A percentile compares a stretch with the other conserved stretches of the same genome.
Evolutionary conservation across 1,140 invertebrate species (phyloP).

Genomic region (Drosophila fuyamai): DNA sequence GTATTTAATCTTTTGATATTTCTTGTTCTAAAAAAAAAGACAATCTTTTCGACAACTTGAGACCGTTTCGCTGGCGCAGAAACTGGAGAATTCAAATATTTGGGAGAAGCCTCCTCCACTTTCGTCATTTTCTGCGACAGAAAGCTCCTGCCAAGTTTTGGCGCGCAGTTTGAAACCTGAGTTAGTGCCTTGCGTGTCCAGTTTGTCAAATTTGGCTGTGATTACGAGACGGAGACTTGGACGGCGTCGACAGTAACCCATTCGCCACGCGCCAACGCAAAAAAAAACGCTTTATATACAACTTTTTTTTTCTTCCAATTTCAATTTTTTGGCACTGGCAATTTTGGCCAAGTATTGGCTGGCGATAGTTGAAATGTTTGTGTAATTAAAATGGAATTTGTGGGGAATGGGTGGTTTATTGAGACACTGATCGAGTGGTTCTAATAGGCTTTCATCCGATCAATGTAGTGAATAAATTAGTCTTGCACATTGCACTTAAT

Average conservation of each 20-base stretch:
- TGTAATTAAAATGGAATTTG: conserved; percentile 29
- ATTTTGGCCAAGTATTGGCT: conserved; percentile 30
- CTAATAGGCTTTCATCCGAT: conserved; percentile 12
- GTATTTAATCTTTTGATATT: neutral
- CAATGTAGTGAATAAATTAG: neutral
- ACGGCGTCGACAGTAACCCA: conserved; percentile 19
- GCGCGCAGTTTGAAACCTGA: conserved; percentile 57
- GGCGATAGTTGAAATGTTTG: conserved; percentile 23
- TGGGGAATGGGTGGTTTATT: conserved; percentile 11
- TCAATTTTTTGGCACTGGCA: conserved; percentile 5
- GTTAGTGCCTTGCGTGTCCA: conserved; percentile 49
- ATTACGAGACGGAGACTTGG: conserved; percentile 35
- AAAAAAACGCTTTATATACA: conserved; percentile 22
- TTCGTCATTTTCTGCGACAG: conserved; percentile 31
- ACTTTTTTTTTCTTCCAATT: conserved; percentile 4
- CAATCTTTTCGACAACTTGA: conserved; percentile 7
- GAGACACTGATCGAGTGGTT: conserved; percentile 1
- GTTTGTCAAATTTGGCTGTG: conserved; percentile 54
- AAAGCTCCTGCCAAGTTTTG: conserved; percentile 19
- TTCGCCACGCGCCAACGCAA: conserved; percentile 54
- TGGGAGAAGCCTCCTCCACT: conserved; percentile 8
- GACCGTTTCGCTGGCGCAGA: neutral
- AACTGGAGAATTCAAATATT: conserved; percentile 6
- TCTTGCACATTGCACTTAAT: conserved; percentile 1
- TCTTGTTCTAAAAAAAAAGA: conserved; percentile 46